These are phyloP conservation scores for Andrena bicolor DNA, from an alignment of 2,888 invertebrate genomes.

Conservation along the genomic window DNA sequence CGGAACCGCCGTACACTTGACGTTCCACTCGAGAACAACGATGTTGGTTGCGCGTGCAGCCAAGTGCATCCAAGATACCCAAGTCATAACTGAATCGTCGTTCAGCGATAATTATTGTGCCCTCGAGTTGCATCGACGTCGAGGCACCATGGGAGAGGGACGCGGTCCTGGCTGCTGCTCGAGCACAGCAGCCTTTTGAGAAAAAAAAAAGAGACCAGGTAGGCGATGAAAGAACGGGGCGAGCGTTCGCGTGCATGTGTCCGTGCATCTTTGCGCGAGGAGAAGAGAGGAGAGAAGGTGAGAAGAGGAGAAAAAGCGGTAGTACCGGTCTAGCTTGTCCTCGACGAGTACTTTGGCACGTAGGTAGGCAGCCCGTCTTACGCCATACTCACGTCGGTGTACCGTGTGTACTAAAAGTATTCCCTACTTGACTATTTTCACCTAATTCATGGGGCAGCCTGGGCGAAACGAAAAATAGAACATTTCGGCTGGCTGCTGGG, in stretches of 20 bases:
- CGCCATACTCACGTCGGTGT: constrained; percentile 45
- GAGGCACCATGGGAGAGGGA: neutral
- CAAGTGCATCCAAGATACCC: constrained; percentile 49
- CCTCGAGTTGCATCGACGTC: constrained; percentile 37
- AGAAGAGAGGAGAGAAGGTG: constrained; percentile 15
- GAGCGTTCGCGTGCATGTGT: constrained; percentile 17
- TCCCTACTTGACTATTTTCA: constrained; percentile 63
- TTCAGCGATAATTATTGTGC: constrained; percentile 61
- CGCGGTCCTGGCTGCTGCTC: constrained; percentile 23
- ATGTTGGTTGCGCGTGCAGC: constrained; percentile 45
- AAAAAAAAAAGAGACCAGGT: constrained; percentile 50
- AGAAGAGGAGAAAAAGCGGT: constrained; percentile 63
- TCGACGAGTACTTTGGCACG: constrained; percentile 70
- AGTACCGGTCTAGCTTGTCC: constrained; percentile 75
- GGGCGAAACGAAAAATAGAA: constrained; percentile 40
- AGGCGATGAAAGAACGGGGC: constrained; percentile 42
- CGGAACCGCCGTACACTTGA: constrained; percentile 22
- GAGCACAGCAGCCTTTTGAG: constrained; percentile 16
- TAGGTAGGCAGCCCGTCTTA: constrained; percentile 67
- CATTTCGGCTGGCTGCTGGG: neutral
- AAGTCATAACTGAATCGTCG: constrained; percentile 42
- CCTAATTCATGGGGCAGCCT: constrained; percentile 52
- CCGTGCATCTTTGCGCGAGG: neutral
- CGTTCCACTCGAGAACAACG: constrained; percentile 22
- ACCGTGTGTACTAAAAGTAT: constrained; percentile 54